Evolutionary conservation across 1,140 invertebrate genomes (phyloP), one percentile per base, ranked within the genome.

Genomic region (Drosophila leontia): DNA sequence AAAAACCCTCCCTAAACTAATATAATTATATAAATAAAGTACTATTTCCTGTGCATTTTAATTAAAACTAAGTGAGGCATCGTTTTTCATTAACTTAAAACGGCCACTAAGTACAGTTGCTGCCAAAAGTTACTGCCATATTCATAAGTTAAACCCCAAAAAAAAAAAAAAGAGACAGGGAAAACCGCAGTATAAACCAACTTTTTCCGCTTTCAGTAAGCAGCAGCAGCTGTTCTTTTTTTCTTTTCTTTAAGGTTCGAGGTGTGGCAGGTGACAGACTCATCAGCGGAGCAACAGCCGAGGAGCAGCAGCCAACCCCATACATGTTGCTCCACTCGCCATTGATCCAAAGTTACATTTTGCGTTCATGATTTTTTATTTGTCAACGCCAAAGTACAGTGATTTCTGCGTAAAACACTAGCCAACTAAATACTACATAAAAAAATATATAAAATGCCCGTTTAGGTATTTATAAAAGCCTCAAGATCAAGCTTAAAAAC

Each of bases 41-140:
- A 47, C 5, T 23, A 7, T 47, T 23, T 48, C 45, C 13, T 70
- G 53, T 72, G 65, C 51, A 35, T 71, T 71, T 71, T 70, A 71
- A 71, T 71, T 71, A 70, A 32, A 34, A 50, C 44, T 23, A 41
- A 56, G 48, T 26, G 50, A 17, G 42, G 42, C 29, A 15, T 35
- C 55, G 23, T 29, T 13, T 72, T 72, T 59, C 65, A 71, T 72
- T 50, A 50, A 41, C 51, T 58, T 58, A 35, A 70, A 58, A 68
- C 23, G 39, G 19, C 34, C 26, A 23, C 26, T 11, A 29, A 41
- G 29, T 75, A 76, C 72, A 76, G 60, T 77, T 68, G 62, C 41
- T 37, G 37, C 45, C 62, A 75, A 65, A 75, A 75, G 55, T 53
- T 56, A 41, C 41, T 67, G 74, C 32, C 74, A 76, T 76, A 75